Conservation (phyloP, 2,888 invertebrate genomes). For the Aphodius sticticus region DNA sequence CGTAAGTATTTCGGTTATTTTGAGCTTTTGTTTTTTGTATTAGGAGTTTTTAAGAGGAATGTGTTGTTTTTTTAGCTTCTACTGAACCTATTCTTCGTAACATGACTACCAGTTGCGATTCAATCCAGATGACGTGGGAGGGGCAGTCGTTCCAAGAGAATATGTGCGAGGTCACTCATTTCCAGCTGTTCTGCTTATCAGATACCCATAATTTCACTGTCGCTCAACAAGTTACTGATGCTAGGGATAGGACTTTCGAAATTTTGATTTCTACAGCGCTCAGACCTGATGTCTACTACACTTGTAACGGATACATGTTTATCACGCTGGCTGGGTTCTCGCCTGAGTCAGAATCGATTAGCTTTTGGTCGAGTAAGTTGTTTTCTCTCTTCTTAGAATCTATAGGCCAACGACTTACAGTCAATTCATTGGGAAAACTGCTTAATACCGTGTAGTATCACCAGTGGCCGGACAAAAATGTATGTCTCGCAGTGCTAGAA, state of each 20-base stretch:
- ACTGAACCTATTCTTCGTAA: slow-evolving; percentile 27
- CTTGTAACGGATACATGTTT: slow-evolving; percentile 34
- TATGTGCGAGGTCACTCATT: slow-evolving; percentile 34
- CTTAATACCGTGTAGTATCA: too few relatives aligned
- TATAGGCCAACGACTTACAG: too few relatives aligned
- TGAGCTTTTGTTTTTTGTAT: too few relatives aligned
- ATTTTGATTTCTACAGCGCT: slow-evolving; percentile 24
- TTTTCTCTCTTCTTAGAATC: too few relatives aligned
- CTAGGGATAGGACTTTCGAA: slow-evolving; percentile 28
- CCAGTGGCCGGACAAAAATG: too few relatives aligned
- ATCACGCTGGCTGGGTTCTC: slow-evolving; percentile 33
- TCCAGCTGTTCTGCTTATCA: slow-evolving; percentile 34
- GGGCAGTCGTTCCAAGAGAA: slow-evolving; percentile 30
- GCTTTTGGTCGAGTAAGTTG: slow-evolving; percentile 34
- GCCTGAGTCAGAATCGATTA: slow-evolving; percentile 29
- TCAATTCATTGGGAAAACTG: too few relatives aligned
- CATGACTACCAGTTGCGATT: slow-evolving; percentile 34
- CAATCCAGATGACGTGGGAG: slow-evolving; percentile 35
- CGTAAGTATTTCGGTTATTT: background rate
- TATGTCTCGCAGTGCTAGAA: too few relatives aligned
- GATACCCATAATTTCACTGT: slow-evolving; percentile 30
- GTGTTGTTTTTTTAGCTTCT: slow-evolving; percentile 20
- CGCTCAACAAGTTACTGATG: slow-evolving; percentile 29
- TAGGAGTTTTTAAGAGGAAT: too few relatives aligned
- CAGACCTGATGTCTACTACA: slow-evolving; percentile 31